Base-by-base conservation (phyloP, 2,888 invertebrate genomes). In the Spicauda simplicius region DNA sequence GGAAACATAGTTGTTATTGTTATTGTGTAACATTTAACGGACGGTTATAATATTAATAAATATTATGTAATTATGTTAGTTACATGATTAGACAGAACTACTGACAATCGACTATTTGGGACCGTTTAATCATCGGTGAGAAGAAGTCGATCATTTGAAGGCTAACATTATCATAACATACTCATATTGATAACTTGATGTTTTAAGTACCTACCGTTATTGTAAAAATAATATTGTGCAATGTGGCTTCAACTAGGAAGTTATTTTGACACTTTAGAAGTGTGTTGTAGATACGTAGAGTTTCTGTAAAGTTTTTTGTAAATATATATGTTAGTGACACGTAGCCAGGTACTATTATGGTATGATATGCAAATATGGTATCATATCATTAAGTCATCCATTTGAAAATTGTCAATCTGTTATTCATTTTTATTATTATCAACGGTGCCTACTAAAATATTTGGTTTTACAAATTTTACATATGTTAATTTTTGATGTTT, bases 221-320 rank as follows among this genome's bases (percentile, higher is more conserved):
- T 80, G 74, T 79, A 60, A 60, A 59, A 52, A 62, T 67, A 60
- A 55, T 55, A 66, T 80, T 85, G 87, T 89, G 87, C 85, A 87
- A 86, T 86, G 85, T 86, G 87, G 85, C 86, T 86, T 84, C 80
- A 74, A 79, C 72, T 81, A 82, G 78, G 30, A 76, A 74, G 70
- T 80, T 80, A 81, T 76, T 41, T 41, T 74, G 72, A 81, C 85
- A 85, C 86, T 84, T 84, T 83, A 86, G 84, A 85, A 86, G 85
- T 87, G 87, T 83, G 75, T 41, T 88, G 87, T 90, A 90, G 86
- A 87, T 87, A 90, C 80, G 80, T 78, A 74, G 74, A 78, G 41
- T 79, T 81, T 83, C 74, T 80, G 75, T 84, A 83, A 80, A 83
- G 73, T 80, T 83, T 41, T 77, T 71, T 84, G 84, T 90, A 90